Conservation (phyloP, 2,797 vertebrate genomes). For the Cossypha niveicapilla region DNA sequence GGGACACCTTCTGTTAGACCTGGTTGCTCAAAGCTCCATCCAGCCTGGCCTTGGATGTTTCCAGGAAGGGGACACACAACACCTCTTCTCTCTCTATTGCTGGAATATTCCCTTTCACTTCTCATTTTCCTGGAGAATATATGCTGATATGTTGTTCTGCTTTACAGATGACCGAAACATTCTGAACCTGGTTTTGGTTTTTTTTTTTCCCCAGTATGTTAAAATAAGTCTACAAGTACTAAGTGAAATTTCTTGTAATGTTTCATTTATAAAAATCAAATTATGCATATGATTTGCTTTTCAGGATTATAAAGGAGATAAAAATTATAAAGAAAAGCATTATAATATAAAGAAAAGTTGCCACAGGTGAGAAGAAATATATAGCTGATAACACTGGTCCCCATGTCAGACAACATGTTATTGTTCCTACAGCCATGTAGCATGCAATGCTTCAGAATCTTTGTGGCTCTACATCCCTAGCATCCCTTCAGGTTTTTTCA, state of each 20-base stretch:
- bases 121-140: background rate
- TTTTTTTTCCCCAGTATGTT: background rate
- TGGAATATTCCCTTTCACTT: background rate
- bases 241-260: background rate
- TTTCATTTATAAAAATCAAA: background rate
- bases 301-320: background rate
- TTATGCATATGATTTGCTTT: background rate
- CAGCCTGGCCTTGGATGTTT: background rate
- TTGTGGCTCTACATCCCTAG: background rate
- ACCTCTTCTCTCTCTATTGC: background rate
- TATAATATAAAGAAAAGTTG: background rate
- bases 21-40: background rate
- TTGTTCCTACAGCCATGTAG: background rate
- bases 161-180: background rate
- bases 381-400: background rate
- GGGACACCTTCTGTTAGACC: background rate
- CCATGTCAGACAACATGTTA: accelerated
- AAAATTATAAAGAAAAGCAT: background rate
- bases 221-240: background rate
- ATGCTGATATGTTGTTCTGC: background rate
- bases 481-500: background rate
- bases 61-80: background rate
- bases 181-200: accelerated
- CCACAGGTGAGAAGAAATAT: background rate
- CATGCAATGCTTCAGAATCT: background rate